A percentile compares a stretch with the other conserved stretches of the same genome.
These are phyloP conservation scores for Himalopsyche japonica DNA, from an alignment of 2,888 invertebrate species.

Conservation along the genomic window DNA sequence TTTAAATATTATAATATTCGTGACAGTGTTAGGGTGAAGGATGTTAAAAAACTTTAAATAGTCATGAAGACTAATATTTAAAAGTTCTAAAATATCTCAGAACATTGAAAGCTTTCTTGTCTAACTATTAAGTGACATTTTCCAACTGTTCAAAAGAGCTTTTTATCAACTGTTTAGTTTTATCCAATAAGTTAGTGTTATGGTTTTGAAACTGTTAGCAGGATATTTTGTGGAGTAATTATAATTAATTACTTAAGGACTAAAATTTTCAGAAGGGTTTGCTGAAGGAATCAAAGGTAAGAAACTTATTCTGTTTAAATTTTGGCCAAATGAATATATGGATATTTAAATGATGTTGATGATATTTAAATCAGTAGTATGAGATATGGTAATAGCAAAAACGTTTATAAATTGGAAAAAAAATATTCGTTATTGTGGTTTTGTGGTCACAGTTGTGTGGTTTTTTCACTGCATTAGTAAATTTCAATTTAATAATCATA, in stretches of 20 bases:
- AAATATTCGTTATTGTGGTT: no score
- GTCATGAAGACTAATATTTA: no score
- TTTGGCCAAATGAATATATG: no score
- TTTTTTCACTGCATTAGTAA: no score
- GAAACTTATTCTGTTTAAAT: neutral
- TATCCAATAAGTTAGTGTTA: neutral
- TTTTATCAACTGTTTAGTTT: neutral
- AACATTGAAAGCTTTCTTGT: neutral
- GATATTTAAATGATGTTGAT: no score
- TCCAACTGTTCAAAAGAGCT: neutral
- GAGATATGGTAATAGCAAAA: no score
- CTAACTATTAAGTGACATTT: neutral
- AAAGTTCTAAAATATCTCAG: neutral
- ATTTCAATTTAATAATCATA: no score
- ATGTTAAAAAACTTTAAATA: neutral
- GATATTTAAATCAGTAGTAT: no score
- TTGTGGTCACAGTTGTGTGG: no score
- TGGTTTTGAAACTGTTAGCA: neutral
- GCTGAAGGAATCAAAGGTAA: neutral
- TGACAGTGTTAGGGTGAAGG: neutral
- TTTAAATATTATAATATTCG: neutral
- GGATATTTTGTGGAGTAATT: neutral
- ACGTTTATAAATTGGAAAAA: no score
- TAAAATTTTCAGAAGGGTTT: neutral
- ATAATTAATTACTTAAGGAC: neutral